phyloP scores from a whole-genome alignment of 2,888 invertebrate genomes.

The Chesias legatella region DNA sequence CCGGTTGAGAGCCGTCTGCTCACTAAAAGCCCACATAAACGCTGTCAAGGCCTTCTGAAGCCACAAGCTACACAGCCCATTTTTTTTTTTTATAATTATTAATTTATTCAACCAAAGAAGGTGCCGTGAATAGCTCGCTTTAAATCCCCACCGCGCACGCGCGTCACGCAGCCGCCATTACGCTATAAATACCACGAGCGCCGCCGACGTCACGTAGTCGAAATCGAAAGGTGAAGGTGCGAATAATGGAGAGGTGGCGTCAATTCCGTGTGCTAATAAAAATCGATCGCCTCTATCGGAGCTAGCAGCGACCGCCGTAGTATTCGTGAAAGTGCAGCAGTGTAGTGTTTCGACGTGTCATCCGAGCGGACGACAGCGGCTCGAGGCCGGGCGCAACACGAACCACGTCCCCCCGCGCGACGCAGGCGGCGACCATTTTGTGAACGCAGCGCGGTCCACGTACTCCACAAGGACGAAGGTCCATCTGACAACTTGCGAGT shows the following conservation, averaged over 20 bases:
- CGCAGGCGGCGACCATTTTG: conserved; percentile 71
- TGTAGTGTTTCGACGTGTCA: conserved; percentile 77
- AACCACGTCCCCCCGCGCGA: conserved; percentile 45
- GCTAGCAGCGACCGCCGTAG: conserved; percentile 76
- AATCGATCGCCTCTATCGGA: conserved; percentile 69
- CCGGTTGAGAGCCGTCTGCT: too few species aligned
- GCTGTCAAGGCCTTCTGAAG: neutral
- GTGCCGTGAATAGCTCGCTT: conserved; percentile 42
- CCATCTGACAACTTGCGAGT: conserved; percentile 3
- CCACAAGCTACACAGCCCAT: too few species aligned
- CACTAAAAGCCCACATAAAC: too few species aligned
- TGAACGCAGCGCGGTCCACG: conserved; percentile 51
- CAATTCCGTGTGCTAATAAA: conserved; percentile 59
- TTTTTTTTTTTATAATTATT: too few species aligned
- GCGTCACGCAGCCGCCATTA: conserved; percentile 65
- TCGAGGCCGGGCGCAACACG: conserved; percentile 62
- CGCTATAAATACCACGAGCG: conserved; percentile 60
- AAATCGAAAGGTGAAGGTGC: conserved; percentile 75
- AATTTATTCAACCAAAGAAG: neutral
- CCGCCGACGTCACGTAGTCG: conserved; percentile 72
- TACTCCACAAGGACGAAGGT: conserved; percentile 40
- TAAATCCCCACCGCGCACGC: conserved; percentile 66
- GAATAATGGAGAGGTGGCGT: conserved; percentile 77
- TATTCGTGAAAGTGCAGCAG: conserved; percentile 70
- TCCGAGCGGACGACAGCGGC: conserved; percentile 71